Evolutionary conservation across 2,888 invertebrate species (phyloP), one percentile per base, ranked within the genome.

Genomic region (Megaustenia siamemsis): DNA sequence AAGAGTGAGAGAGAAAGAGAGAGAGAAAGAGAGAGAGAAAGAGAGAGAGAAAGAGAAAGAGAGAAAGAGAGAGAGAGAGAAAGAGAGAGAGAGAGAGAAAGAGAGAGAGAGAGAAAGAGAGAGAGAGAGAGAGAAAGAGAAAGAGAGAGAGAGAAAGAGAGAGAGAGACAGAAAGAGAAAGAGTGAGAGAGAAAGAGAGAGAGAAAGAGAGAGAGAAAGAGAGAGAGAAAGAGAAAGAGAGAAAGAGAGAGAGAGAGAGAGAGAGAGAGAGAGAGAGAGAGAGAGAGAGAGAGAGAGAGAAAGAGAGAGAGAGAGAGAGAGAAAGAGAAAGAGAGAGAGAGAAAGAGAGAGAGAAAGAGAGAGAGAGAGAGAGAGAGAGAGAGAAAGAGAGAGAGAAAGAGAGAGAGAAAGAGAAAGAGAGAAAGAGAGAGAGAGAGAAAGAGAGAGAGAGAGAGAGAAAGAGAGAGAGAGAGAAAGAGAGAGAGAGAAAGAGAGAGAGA

Each of bases 1-100:
- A 6, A 12, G 6, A 10, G 45, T 45, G 45, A 45, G 6, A 45
- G 45, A 12, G 45, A 6, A 45, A 45, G 12, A 45, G 12, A 12
- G 24, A 35, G n/a, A 49, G 43, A 40, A 15, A 49, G 45, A 28
- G 56, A 77, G 32, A 12, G n/a, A 35, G 24, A 66, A 40, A 79
- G n/a, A 63, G 63, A 79, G 79, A 60, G 79, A 66, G 63, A 60
- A 66, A 79, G 24, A 66, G 63, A 79, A 35, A 63, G 63, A 79
- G 79, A 60, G 79, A 66, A 63, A 60, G 79, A 79, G 66, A 18
- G 79, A 28, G 79, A n/a, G 40, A 38, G 60, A 63, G 38, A 66
- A 60, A 66, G n/a, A n/a, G 66, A 66, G n/a, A 79, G 21, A 66
- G n/a, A 60, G 12, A 45, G 45, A 10, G 45, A 12, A 12, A 10